Conservation (phyloP, 1,140 invertebrate species). For the Megalopta genalis region DNA sequence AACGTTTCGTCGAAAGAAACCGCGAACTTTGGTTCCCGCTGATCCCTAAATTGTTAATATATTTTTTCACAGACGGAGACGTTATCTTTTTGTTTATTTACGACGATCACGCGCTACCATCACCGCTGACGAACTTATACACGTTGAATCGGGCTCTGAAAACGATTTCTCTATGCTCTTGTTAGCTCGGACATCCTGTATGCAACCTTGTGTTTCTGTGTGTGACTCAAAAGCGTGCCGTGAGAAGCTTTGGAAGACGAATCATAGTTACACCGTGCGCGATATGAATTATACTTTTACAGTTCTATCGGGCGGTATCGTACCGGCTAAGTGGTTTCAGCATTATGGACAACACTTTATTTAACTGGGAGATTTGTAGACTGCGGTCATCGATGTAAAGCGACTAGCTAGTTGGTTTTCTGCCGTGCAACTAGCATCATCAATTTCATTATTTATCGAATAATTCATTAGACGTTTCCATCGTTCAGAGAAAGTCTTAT, state of each 20-base stretch:
- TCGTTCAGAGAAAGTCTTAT: not conserved
- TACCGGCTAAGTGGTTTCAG: not conserved
- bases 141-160: slow-evolving; percentile 20
- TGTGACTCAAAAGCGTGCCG: slow-evolving; percentile 33
- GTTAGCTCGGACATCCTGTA: slow-evolving; percentile 23
- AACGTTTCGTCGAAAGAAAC: not conserved
- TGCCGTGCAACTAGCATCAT: no score
- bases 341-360: not conserved
- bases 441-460: no score
- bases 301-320: not conserved
- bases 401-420: no score
- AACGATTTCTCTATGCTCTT: not conserved
- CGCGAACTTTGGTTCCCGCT: slow-evolving; percentile 43
- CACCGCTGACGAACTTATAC: slow-evolving; percentile 53
- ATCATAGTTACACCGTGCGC: slow-evolving; percentile 38
- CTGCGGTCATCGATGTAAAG: no score
- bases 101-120: slow-evolving; percentile 58
- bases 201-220: not conserved
- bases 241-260: slow-evolving; percentile 58
- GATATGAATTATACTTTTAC: not conserved
- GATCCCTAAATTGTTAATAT: slow-evolving; percentile 52
- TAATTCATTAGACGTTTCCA: not conserved
- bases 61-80: slow-evolving; percentile 72
- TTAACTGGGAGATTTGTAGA: no score
- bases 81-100: slow-evolving; percentile 58